Evolutionary conservation across 2,113 vertebrate genomes (phyloP), one percentile per base, ranked within the genome.

Genomic region (Pipa parva): DNA sequence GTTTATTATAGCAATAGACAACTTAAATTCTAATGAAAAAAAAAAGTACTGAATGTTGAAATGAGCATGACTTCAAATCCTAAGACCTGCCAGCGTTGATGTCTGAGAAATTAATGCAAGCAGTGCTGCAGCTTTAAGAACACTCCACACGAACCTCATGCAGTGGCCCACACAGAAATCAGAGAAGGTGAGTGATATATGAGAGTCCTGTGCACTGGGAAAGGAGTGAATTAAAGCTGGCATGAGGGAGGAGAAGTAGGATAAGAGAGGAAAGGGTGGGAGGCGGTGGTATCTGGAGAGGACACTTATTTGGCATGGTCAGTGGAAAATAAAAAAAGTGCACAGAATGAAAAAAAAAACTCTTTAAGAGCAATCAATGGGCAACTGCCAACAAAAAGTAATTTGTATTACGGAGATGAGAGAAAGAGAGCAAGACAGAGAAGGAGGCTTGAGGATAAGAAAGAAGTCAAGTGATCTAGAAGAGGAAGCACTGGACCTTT

Each of bases 181-280:
- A 59, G 66, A 69, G 66, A 69, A 69, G 66, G 66, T 69, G 66
- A 69, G 36, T 61, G 66, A 69, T 69, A 69, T 61, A 69, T 54
- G 66, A 69, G 33, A 31, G 48, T 45, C 48, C 58, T 60, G 57
- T 42, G 56, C 66, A 22, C 33, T 60, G 66, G 66, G 48, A 69
- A 67, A 60, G 57, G 45, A 60, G 57, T 52, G 66, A 69, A 69
- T 69, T 69, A 54, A 69, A 67, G 46, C 46, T n/a, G 55, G 56
- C 52, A 46, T 42, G 21, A 22, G 48, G 45, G 45, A 68, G 64
- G 64, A 68, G 63, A 27, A 69, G 31, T 4, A 60, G 39, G 20
- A 58, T 15, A 52, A 60, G 48, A 45, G 33, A n/a, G 57, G 48
- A 27, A 28, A 52, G 31, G 48, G 52, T 12, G 33, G 24, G 63